Evolutionary conservation across 2,797 vertebrate genomes (phyloP).

Genomic region (Sebastes cheni): DNA sequence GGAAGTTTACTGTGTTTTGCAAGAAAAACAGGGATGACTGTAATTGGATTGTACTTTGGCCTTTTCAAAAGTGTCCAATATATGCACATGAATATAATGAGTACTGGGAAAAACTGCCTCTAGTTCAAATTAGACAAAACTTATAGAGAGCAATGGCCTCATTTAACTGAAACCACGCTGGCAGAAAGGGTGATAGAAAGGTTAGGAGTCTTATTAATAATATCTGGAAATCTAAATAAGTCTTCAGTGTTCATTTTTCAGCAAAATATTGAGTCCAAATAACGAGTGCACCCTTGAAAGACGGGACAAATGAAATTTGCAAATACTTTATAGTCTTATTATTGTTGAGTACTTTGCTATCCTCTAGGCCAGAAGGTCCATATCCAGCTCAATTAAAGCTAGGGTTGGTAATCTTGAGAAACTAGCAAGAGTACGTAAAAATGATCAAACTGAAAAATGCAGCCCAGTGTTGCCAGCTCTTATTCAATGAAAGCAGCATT

Average conservation of each 20-base stretch:
- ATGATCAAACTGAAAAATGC: background rate
- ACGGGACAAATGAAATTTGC: background rate
- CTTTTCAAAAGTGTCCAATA: slow-evolving; percentile 32
- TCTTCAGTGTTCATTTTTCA: slow-evolving; percentile 5
- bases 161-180: slow-evolving; percentile 30
- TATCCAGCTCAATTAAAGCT: background rate
- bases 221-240: slow-evolving; percentile 27
- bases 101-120: background rate
- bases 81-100: slow-evolving; percentile 33
- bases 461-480: background rate
- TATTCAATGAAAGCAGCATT: too few species aligned
- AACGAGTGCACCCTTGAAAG: background rate
- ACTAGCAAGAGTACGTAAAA: background rate
- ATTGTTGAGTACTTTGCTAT: background rate
- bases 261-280: background rate
- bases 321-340: background rate
- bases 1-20: background rate
- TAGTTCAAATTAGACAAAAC: slow-evolving; percentile 31
- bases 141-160: slow-evolving; percentile 37
- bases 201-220: slow-evolving; percentile 43
- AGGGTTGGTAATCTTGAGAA: background rate
- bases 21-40: slow-evolving; percentile 1
- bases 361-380: background rate
- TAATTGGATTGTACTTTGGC: slow-evolving; percentile 40
- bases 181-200: slow-evolving; percentile 25